Evolutionary conservation across 1,140 invertebrate species (phyloP).

Genomic region (Daktulosphaira vitifoliae): DNA sequence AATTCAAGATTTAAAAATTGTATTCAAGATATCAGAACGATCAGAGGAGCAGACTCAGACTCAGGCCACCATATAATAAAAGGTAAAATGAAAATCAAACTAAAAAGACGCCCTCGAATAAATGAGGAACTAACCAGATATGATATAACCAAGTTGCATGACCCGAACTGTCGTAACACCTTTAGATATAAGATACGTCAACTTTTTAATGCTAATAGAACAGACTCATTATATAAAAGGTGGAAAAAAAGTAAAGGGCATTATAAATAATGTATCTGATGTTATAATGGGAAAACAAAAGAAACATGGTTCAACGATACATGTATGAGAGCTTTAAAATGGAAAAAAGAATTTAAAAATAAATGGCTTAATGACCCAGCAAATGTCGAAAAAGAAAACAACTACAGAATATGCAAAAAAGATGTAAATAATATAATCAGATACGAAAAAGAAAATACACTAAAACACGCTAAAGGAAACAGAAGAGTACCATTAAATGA

Average conservation of each 20-base stretch:
- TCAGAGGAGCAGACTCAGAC: neutral
- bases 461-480: conserved; percentile 6
- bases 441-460: conserved; percentile 13
- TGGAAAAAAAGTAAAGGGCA: neutral
- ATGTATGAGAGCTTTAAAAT: conserved; percentile 27
- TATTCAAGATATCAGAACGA: conserved; percentile 26
- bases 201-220: no score
- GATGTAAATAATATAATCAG: conserved; percentile 23
- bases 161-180: neutral
- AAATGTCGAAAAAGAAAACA: neutral
- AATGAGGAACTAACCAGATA: neutral
- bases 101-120: neutral
- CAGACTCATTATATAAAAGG: no score
- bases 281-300: conserved; percentile 14
- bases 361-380: neutral
- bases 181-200: conserved; percentile 13
- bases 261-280: neutral
- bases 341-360: conserved; percentile 24
- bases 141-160: neutral
- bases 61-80: no score
- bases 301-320: conserved; percentile 35
- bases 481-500: conserved; percentile 22
- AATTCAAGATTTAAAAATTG: conserved; percentile 2
- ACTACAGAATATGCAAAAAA: conserved; percentile 18
- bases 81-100: neutral